Percentiles rank a stretch among this genome's conserved stretches.
Conservation (phyloP, 2,113 vertebrate genomes). For the Vicugna pacos region DNA sequence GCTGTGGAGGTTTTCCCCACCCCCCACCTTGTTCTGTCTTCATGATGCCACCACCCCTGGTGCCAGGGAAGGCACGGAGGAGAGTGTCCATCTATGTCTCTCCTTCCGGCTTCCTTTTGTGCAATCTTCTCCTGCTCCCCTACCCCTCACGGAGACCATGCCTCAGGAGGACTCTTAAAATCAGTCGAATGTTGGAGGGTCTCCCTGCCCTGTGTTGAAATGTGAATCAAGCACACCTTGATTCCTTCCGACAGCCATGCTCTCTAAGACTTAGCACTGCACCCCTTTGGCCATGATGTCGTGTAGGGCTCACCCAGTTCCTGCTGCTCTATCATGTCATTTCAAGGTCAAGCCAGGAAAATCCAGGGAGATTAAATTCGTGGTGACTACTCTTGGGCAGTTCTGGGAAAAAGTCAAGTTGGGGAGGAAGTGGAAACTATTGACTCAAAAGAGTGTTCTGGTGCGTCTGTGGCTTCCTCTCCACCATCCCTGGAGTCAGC, state of each 20-base stretch:
- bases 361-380: neutral
- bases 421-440: conserved; percentile 15
- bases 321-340: rapidly evolving
- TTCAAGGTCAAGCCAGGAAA: conserved; percentile 5
- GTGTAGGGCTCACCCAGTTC: rapidly evolving
- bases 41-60: neutral
- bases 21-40: neutral
- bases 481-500: too few relatives aligned
- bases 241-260: rapidly evolving
- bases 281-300: rapidly evolving
- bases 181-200: neutral
- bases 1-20: too few relatives aligned
- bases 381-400: neutral
- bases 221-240: rapidly evolving
- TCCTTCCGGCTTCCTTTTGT: neutral
- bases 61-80: rapidly evolving
- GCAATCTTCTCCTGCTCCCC: neutral
- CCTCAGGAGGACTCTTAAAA: neutral
- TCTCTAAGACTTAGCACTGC: rapidly evolving
- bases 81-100: rapidly evolving
- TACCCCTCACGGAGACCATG: rapidly evolving
- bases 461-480: neutral
- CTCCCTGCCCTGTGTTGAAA: neutral
- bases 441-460: neutral
- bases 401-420: conserved; percentile 10